Conservation (phyloP, 2,888 invertebrate genomes). For the Tortricodes alternella region DNA sequence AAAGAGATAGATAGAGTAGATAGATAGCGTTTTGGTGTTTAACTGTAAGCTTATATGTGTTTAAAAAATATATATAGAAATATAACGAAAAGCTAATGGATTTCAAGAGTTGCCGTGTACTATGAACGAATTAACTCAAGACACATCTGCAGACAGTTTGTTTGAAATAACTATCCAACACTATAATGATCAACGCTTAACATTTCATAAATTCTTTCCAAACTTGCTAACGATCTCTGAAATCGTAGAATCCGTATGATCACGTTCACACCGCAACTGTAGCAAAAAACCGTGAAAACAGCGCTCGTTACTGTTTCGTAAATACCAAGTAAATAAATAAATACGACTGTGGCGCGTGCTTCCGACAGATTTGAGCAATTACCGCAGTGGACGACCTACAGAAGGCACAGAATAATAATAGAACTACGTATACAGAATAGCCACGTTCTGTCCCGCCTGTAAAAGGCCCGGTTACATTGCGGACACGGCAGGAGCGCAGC, state of each 20-base stretch:
- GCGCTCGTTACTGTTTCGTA: slow-evolving; percentile 68
- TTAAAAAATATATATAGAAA: too few relatives aligned
- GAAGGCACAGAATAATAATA: background rate
- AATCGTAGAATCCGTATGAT: slow-evolving; percentile 1
- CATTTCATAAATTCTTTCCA: background rate
- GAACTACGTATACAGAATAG: background rate
- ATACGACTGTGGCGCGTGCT: slow-evolving; percentile 71
- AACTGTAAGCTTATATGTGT: too few relatives aligned
- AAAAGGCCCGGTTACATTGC: too few relatives aligned
- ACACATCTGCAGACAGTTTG: background rate
- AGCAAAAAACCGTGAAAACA: slow-evolving; percentile 20
- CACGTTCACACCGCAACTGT: slow-evolving; percentile 26
- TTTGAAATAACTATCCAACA: background rate
- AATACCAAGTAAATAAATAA: slow-evolving; percentile 81
- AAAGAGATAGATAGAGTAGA: too few relatives aligned
- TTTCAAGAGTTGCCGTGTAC: too few relatives aligned
- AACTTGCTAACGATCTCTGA: slow-evolving; percentile 22
- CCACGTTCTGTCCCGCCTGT: too few relatives aligned
- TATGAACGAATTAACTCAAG: too few relatives aligned
- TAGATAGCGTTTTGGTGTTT: too few relatives aligned
- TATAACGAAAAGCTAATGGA: too few relatives aligned
- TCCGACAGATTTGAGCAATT: slow-evolving; percentile 75
- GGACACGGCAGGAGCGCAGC: too few relatives aligned
- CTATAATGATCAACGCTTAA: background rate
- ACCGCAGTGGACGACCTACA: slow-evolving; percentile 33